Evolutionary conservation across 2,797 vertebrate species (phyloP).

Genomic region (Crax fasciolata): DNA sequence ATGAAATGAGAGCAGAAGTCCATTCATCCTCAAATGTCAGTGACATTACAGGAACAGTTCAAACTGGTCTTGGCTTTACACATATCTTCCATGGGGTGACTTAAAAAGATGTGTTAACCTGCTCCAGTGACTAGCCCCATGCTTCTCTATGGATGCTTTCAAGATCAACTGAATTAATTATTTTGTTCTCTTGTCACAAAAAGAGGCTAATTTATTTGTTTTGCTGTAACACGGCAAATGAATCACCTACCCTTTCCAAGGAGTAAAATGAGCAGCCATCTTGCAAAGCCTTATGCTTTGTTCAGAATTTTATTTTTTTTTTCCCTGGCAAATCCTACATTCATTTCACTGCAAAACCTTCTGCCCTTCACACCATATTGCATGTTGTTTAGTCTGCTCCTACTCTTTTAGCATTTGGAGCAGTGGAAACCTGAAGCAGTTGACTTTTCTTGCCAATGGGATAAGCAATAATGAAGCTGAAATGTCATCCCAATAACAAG

Average conservation of each 20-base stretch:
- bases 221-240: not conserved
- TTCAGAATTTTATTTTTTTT: not conserved
- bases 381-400: conserved; percentile 23
- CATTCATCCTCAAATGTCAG: not conserved
- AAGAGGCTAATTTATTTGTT: not conserved
- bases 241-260: not conserved
- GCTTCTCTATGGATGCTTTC: not conserved
- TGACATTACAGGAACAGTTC: not conserved
- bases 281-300: not conserved
- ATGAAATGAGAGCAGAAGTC: not conserved
- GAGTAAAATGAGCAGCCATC: not conserved
- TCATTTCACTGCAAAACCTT: conserved; percentile 7
- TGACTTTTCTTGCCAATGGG: conserved; percentile 30
- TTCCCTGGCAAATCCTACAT: not conserved
- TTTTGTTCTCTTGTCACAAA: not conserved
- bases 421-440: conserved; percentile 1
- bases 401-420: conserved; percentile 25
- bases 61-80: not conserved
- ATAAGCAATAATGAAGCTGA: conserved; percentile 30
- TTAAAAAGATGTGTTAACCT: not conserved
- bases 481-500: conserved; percentile 71
- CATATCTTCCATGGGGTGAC: not conserved
- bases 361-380: conserved; percentile 30
- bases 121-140: not conserved
- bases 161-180: not conserved